Percentiles rank a stretch among this genome's conserved stretches.
Conservation (phyloP, 2,888 invertebrate species). For the Lasioglossum malachurum region DNA sequence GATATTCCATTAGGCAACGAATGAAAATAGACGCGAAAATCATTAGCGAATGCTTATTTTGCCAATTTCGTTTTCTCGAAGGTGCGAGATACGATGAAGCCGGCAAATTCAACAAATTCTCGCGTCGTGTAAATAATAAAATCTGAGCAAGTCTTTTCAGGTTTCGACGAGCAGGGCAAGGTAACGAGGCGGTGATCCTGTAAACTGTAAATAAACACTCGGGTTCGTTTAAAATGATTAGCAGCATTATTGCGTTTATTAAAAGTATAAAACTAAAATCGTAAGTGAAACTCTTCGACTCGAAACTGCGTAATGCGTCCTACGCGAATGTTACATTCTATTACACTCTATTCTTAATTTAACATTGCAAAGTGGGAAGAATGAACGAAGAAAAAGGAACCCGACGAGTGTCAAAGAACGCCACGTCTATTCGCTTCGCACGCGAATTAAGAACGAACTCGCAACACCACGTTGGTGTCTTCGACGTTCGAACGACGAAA, state of each 20-base stretch:
- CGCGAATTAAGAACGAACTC: constrained; percentile 43
- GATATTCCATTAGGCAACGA: constrained; percentile 80
- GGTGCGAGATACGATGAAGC: neutral
- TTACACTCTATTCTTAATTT: neutral
- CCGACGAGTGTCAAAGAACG: constrained; percentile 13
- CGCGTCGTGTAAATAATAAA: too few species aligned
- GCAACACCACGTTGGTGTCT: neutral
- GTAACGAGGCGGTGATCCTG: neutral
- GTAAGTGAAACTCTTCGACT: constrained; percentile 25
- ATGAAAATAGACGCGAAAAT: constrained; percentile 74
- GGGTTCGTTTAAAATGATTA: constrained; percentile 31
- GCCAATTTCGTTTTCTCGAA: constrained; percentile 9
- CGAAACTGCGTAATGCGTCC: constrained; percentile 11
- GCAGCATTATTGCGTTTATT: constrained; percentile 22
- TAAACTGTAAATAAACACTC: constrained; percentile 20
- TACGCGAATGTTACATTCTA: constrained; percentile 1
- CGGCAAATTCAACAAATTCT: too few species aligned
- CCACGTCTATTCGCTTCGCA: constrained; percentile 19
- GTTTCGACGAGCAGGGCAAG: neutral
- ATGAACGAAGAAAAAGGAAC: neutral
- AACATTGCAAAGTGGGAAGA: neutral
- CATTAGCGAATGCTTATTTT: constrained; percentile 40
- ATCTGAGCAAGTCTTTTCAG: too few species aligned
- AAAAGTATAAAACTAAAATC: constrained; percentile 57
- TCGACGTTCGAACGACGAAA: constrained; percentile 12